Conservation (phyloP, 2,113 vertebrate species). For the Platichthys flesus region DNA sequence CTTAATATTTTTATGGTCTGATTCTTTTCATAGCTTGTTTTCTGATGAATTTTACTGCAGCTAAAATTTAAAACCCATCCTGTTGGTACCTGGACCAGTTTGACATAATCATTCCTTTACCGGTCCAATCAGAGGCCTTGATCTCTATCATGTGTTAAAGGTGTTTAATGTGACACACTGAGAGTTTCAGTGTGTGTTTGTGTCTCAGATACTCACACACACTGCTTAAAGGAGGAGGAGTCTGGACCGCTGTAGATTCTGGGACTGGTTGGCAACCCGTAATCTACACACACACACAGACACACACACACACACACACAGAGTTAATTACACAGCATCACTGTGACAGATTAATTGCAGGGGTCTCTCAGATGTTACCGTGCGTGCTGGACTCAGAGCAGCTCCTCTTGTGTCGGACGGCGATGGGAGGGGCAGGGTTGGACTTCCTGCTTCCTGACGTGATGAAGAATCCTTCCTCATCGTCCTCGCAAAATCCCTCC, state of each 20-base stretch:
- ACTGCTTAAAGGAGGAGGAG: conserved; percentile 71
- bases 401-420: conserved; percentile 66
- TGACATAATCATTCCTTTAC: not conserved
- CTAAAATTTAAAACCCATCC: not conserved
- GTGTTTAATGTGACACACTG: not conserved
- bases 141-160: not conserved
- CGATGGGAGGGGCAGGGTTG: conserved; percentile 52
- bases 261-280: conserved; percentile 65
- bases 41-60: too few species aligned
- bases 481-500: conserved; percentile 47
- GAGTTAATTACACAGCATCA: conserved; percentile 38
- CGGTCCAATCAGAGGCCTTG: not conserved
- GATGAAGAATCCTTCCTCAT: conserved; percentile 62
- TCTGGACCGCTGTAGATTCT: conserved; percentile 66
- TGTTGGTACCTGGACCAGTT: not conserved
- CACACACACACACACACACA: conserved; percentile 32
- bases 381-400: conserved; percentile 69
- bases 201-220: conserved; percentile 62
- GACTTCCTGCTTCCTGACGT: conserved; percentile 57
- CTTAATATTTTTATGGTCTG: too few species aligned
- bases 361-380: conserved; percentile 43
- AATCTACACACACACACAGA: conserved; percentile 51
- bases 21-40: too few species aligned
- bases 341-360: conserved; percentile 33
- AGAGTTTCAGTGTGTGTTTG: not conserved